Percentiles rank a stretch among this genome's conserved stretches.
phyloP scores from a whole-genome alignment of 2,797 vertebrate genomes.

The Trachurus trachurus region DNA sequence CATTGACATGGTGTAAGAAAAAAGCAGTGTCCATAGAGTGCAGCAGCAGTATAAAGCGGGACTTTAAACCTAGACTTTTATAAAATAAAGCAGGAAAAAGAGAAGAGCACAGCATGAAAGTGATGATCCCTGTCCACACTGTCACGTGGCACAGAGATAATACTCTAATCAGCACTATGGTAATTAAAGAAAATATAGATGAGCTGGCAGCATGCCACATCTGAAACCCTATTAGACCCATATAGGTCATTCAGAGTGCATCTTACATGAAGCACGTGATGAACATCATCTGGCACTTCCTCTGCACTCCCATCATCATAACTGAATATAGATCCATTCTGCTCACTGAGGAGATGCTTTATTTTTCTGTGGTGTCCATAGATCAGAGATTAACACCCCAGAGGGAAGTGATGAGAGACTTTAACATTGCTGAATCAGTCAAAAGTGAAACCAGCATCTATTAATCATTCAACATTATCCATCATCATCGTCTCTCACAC shows the following conservation, averaged over 20 bases:
- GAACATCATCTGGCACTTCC: conserved; percentile 21
- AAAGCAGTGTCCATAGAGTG: not conserved
- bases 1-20: not conserved
- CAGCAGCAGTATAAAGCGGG: not conserved
- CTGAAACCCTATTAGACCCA: conserved; percentile 20
- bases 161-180: conserved; percentile 35
- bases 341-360: conserved; percentile 32
- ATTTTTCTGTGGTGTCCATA: conserved; percentile 54
- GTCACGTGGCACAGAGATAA: conserved; percentile 33
- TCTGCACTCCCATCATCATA: conserved; percentile 37
- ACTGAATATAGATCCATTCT: conserved; percentile 45
- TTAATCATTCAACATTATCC: conserved; percentile 70
- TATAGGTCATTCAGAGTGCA: conserved; percentile 58
- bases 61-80: not conserved
- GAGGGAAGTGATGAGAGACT: conserved; percentile 47
- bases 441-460: conserved; percentile 55
- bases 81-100: not conserved
- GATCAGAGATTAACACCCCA: conserved; percentile 63
- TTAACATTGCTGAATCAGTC: conserved; percentile 56
- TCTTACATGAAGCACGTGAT: conserved; percentile 51
- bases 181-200: conserved; percentile 56
- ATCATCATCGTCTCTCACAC: conserved; percentile 44
- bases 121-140: conserved; percentile 8
- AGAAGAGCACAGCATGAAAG: conserved; percentile 22
- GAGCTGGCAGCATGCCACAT: conserved; percentile 31